Base-by-base conservation (phyloP, 2,113 vertebrate genomes). In the Labeo catla region DNA sequence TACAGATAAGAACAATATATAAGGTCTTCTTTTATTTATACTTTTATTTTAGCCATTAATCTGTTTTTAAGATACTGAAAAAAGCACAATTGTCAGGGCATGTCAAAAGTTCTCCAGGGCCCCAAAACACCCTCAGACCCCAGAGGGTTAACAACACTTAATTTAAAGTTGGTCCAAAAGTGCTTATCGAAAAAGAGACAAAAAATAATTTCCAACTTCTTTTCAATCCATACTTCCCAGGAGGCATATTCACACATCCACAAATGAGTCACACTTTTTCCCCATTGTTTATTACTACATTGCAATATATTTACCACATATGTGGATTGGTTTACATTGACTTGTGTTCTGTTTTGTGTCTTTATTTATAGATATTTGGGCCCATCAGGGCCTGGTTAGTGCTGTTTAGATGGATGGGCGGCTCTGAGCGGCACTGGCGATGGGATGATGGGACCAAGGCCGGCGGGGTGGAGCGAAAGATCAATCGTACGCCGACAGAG, bases 401-500 rank as follows among this genome's bases (percentile, higher is more conserved):
- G 76, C 76, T 54, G 76, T 77, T 77, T 54, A 77, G 81, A 72
- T 78, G 86, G 78, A 63, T 81, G 34, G 50, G 74, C 10, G 81
- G 43, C 23, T 59, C 73, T 66, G 36, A 19, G n/a, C 36, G 59
- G 61, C 47, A 47, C 68, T 57, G 68, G 70, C 5, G n/a, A 43
- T 59, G 39, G 45, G 73, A 76, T 86, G 74, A 72, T 36, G 70
- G 87, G 91, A 93, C 93, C 94, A 95, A 95, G 95, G 94, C 92
- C 92, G 21, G 72, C 87, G 91, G 80, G 87, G 85, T 54, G 83
- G 87, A 86, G 85, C 79, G 87, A 86, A 86, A 92, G 92, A 95
- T 94, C 94, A 94, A 94, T 94, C 89, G 92, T 83, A 88, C 84
- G 84, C 81, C 83, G 70, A 83, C 87, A 94, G 94, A 76, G 78